Evolutionary conservation across 2,888 invertebrate species (phyloP).

Genomic region (Pandemis heparana): DNA sequence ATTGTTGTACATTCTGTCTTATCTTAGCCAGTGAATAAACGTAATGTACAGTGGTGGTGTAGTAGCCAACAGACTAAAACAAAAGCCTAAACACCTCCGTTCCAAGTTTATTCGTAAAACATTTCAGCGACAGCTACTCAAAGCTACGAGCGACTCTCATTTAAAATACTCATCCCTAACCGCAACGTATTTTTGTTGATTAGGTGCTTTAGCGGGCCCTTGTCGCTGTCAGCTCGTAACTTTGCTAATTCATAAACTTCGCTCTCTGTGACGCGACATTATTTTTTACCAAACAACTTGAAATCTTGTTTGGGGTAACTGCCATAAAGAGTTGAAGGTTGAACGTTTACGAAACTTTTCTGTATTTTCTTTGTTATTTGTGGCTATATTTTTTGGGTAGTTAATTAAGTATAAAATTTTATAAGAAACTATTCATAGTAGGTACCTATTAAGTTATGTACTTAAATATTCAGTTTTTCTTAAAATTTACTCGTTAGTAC

Average conservation of each 20-base stretch:
- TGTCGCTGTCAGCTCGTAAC: slow-evolving; percentile 35
- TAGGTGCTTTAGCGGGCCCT: slow-evolving; percentile 22
- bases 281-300: slow-evolving; percentile 31
- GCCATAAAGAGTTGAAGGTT: slow-evolving; percentile 30
- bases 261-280: slow-evolving; percentile 30
- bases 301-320: slow-evolving; percentile 16
- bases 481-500: not conserved
- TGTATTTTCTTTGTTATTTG: slow-evolving; percentile 5
- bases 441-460: too few species aligned
- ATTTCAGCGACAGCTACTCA: not conserved
- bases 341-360: slow-evolving; percentile 9
- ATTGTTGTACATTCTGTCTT: too few species aligned
- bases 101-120: not conserved
- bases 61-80: not conserved
- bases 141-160: not conserved
- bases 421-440: too few species aligned
- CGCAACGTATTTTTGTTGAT: slow-evolving; percentile 21
- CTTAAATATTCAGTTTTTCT: too few species aligned
- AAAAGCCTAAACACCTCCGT: not conserved
- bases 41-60: too few species aligned
- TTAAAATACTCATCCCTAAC: not conserved
- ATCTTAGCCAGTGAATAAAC: too few species aligned
- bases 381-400: not conserved
- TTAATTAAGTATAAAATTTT: too few species aligned
- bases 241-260: slow-evolving; percentile 41